Conservation (phyloP, 2,797 vertebrate genomes). For the Gymnocypris eckloni region DNA sequence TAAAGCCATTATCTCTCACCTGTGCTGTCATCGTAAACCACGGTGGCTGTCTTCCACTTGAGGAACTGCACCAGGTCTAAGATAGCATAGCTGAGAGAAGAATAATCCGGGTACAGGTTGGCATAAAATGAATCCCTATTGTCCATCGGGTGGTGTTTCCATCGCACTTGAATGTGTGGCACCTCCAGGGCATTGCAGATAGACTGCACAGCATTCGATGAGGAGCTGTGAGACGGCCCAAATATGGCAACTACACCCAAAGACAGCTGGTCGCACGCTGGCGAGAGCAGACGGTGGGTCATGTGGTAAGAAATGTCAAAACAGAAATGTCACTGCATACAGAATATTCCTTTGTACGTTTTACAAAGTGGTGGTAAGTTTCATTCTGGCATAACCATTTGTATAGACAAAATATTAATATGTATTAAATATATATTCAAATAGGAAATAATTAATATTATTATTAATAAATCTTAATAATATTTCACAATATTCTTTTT, state of each 20-base stretch:
- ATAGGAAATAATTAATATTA: too few relatives aligned
- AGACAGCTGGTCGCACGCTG: constrained; percentile 97
- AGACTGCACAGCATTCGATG: constrained; percentile 96
- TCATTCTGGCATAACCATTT: not conserved
- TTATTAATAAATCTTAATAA: not conserved
- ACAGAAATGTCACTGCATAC: constrained; percentile 26
- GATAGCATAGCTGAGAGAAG: constrained; percentile 96
- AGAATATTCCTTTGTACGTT: not conserved
- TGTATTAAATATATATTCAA: not conserved
- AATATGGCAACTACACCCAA: constrained; percentile 98
- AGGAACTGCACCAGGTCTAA: constrained; percentile 96
- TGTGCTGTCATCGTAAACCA: constrained; percentile 98
- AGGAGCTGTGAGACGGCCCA: constrained; percentile 96
- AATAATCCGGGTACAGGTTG: constrained; percentile 97
- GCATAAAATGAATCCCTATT: constrained; percentile 98
- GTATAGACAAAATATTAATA: not conserved
- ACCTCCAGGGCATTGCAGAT: constrained; percentile 98
- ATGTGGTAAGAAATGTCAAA: constrained; percentile 20
- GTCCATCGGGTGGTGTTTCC: constrained; percentile 98
- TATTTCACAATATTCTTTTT: not conserved
- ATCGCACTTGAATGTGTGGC: constrained; percentile 97
- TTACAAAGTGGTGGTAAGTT: not conserved
- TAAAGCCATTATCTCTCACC: constrained; percentile 75
- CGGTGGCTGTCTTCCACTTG: constrained; percentile 97
- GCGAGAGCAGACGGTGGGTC: constrained; percentile 50